These are phyloP conservation scores for Agapornis roseicollis DNA, from an alignment of 2,113 vertebrate species.

Conservation along the genomic window DNA sequence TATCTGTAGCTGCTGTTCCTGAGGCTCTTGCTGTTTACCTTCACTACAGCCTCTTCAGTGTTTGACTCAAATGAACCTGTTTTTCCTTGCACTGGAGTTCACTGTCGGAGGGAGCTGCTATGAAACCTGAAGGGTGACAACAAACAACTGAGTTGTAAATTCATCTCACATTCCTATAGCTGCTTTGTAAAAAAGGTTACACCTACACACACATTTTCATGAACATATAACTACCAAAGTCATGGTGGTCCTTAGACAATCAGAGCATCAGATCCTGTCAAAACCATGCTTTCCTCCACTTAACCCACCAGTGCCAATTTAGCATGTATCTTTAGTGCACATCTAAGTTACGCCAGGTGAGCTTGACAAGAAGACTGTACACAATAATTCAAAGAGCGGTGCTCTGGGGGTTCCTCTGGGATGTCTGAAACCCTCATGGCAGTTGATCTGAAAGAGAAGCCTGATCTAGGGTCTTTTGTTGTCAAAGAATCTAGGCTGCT, in stretches of 20 bases:
- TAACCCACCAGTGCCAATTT: background rate
- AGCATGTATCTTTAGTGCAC: background rate
- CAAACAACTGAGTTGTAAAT: rapidly evolving
- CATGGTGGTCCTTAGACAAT: background rate
- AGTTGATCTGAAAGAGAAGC: background rate
- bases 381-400: background rate
- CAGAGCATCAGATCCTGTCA: background rate
- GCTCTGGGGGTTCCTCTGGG: background rate
- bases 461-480: background rate
- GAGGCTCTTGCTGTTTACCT: background rate
- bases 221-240: background rate
- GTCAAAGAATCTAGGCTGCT: background rate
- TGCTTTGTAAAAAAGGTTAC: background rate
- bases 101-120: rapidly evolving
- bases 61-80: background rate
- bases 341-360: no score
- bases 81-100: background rate
- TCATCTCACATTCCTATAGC: background rate
- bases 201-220: background rate
- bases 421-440: background rate
- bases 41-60: background rate
- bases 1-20: background rate
- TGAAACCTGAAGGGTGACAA: background rate
- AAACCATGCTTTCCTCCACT: background rate
- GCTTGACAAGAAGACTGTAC: background rate